Conservation (phyloP, 2,888 invertebrate genomes). For the Cheilosia grossa region DNA sequence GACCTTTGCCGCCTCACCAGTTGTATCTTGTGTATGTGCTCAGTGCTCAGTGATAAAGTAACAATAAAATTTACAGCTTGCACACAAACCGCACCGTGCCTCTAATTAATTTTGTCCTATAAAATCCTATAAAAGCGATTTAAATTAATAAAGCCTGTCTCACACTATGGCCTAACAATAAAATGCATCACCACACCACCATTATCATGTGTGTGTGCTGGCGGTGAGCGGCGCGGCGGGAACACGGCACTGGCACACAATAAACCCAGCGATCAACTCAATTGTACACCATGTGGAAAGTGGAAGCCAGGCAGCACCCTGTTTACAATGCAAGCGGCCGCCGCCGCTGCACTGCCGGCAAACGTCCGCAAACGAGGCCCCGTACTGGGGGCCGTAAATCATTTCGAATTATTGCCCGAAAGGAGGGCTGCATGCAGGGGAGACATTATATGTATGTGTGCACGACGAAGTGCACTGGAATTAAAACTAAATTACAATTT, state of each 20-base stretch:
- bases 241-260: constrained; percentile 40
- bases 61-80: constrained; percentile 54
- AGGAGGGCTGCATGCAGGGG: constrained; percentile 50
- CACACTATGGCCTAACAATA: constrained; percentile 69
- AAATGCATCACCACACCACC: constrained; percentile 65
- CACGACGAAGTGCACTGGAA: constrained; percentile 75
- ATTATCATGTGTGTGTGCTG: constrained; percentile 20
- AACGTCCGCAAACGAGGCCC: constrained; percentile 62
- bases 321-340: constrained; percentile 50
- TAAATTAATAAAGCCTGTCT: constrained; percentile 73
- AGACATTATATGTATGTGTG: background rate
- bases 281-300: constrained; percentile 64
- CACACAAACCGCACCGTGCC: constrained; percentile 44
- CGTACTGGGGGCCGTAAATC: constrained; percentile 73
- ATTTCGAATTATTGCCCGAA: constrained; percentile 75
- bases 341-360: constrained; percentile 22
- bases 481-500: constrained; percentile 79
- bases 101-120: constrained; percentile 73
- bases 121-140: constrained; percentile 71
- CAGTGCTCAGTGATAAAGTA: constrained; percentile 24
- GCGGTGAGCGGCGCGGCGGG: constrained; percentile 19
- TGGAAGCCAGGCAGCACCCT: constrained; percentile 53
- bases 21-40: background rate
- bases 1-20: constrained; percentile 4
- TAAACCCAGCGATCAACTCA: constrained; percentile 67